Evolutionary conservation across 92 coral and sea anemone species (phyloP).

Genomic region (Chrysogorgia sp.): DNA sequence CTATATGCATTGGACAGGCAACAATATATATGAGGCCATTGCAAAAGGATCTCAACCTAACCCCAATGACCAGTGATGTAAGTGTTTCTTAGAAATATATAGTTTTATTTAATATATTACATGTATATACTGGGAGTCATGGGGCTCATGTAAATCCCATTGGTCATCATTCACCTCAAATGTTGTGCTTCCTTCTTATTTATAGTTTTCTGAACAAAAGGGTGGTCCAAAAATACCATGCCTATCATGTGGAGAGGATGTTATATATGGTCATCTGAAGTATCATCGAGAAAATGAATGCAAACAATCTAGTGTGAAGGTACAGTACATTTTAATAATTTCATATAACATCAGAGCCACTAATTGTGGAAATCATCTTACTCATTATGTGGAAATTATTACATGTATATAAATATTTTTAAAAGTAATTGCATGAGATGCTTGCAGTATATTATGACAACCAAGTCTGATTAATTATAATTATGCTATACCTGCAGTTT

Average conservation of each 20-base stretch:
- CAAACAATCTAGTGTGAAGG: slow-evolving; percentile 17
- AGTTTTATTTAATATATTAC: slow-evolving; percentile 2
- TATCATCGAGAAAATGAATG: slow-evolving; percentile 34
- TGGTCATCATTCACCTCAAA: too few relatives aligned
- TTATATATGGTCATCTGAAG: slow-evolving; percentile 32
- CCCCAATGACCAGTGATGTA: slow-evolving; percentile 37
- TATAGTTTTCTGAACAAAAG: slow-evolving; percentile 17
- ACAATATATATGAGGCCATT: slow-evolving; percentile 36
- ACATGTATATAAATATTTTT: too few relatives aligned
- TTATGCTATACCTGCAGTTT: too few relatives aligned
- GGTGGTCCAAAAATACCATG: slow-evolving; percentile 27
- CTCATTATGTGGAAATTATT: too few relatives aligned
- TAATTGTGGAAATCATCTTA: too few relatives aligned
- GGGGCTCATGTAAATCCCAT: not conserved
- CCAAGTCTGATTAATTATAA: too few relatives aligned
- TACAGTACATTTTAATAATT: too few relatives aligned
- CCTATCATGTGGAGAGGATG: slow-evolving; percentile 37
- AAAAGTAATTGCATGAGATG: too few relatives aligned
- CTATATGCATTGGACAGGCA: slow-evolving; percentile 45
- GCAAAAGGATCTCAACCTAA: slow-evolving; percentile 41
- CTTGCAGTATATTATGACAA: too few relatives aligned
- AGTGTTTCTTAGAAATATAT: slow-evolving; percentile 21
- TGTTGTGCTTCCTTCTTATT: slow-evolving; percentile 1
- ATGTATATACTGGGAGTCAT: not conserved
- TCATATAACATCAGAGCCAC: too few relatives aligned